Percentiles rank a stretch among this genome's conserved stretches.
Conservation (phyloP, 2,797 vertebrate genomes). For the Myiotriccus ornatus region DNA sequence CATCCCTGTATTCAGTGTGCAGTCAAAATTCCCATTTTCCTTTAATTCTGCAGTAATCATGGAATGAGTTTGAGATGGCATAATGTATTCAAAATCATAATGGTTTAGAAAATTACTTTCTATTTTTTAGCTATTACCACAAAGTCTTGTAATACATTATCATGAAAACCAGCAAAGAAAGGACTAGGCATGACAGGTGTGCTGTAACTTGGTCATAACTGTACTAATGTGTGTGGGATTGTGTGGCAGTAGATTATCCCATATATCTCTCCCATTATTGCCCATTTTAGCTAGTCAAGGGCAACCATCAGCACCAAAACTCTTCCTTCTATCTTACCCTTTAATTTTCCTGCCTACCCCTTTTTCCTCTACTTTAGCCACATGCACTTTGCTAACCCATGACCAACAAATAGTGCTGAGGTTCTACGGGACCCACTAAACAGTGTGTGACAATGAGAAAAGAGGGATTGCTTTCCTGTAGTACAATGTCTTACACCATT, state of each 20-base stretch:
- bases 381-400: background rate
- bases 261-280: background rate
- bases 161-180: constrained; percentile 9
- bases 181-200: background rate
- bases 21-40: constrained; percentile 17
- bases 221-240: background rate
- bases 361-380: background rate
- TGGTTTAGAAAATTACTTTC: constrained; percentile 46
- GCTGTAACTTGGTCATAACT: constrained; percentile 17
- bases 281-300: background rate
- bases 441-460: background rate
- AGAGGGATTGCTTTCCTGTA: background rate
- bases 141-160: constrained; percentile 29
- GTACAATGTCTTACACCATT: background rate
- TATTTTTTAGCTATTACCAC: constrained; percentile 39
- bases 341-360: background rate
- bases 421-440: background rate
- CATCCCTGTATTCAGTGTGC: background rate
- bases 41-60: constrained; percentile 5
- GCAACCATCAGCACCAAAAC: background rate
- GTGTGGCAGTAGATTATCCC: background rate
- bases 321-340: background rate
- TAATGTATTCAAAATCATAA: constrained; percentile 44
- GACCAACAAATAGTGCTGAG: background rate
- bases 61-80: constrained; percentile 9